phyloP scores from a whole-genome alignment of 2,113 vertebrate species.

The Parotia lawesii region DNA sequence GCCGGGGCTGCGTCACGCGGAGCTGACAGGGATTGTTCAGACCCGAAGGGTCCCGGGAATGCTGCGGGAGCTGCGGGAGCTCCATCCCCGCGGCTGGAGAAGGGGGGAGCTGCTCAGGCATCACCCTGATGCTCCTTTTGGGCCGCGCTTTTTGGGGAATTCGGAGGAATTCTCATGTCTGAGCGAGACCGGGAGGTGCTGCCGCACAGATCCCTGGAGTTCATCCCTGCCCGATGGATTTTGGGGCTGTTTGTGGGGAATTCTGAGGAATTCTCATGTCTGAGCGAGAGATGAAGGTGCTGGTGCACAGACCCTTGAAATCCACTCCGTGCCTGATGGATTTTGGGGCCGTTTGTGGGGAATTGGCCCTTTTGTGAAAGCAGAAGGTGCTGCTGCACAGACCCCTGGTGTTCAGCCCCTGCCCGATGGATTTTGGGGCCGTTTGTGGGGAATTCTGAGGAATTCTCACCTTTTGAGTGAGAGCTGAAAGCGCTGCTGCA shows the following conservation, averaged over 20 bases:
- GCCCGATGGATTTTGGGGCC: neutral
- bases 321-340: neutral
- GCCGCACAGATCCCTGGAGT: neutral
- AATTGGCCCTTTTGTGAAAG: neutral
- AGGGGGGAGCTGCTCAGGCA: neutral
- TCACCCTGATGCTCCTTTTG: neutral
- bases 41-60: accelerated
- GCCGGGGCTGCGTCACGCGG: neutral
- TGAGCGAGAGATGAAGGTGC: no score
- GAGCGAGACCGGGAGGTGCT: neutral
- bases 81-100: neutral
- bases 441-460: neutral
- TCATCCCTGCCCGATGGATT: neutral
- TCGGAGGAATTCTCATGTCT: neutral
- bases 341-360: accelerated
- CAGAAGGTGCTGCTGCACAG: no score
- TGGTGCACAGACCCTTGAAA: neutral
- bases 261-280: neutral
- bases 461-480: no score
- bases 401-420: neutral
- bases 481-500: neutral
- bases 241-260: accelerated
- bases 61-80: neutral
- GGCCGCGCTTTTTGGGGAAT: neutral
- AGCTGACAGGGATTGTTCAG: accelerated